These are phyloP conservation scores for Leptothorax acervorum DNA, from an alignment of 2,888 invertebrate species.

Conservation along the genomic window DNA sequence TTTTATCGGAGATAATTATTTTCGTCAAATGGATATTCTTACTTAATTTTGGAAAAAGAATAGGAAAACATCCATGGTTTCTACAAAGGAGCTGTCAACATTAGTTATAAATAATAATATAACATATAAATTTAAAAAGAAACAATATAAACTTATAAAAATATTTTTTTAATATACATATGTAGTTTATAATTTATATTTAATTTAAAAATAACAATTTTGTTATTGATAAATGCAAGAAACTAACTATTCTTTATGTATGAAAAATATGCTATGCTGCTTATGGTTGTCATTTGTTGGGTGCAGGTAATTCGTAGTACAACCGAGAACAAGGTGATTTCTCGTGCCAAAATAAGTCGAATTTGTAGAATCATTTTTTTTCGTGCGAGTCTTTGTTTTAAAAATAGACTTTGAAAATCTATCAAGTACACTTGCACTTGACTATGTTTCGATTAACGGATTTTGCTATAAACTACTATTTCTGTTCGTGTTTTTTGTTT, in stretches of 20 bases:
- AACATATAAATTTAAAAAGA: constrained; percentile 2
- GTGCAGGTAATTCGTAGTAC: no score
- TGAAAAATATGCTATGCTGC: neutral
- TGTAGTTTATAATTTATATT: neutral
- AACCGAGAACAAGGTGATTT: no score
- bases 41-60: neutral
- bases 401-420: no score
- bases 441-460: no score
- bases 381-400: no score
- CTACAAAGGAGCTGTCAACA: neutral
- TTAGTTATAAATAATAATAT: neutral
- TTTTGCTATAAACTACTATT: no score
- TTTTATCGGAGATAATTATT: neutral
- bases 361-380: no score
- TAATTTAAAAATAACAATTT: neutral
- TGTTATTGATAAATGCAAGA: neutral
- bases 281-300: neutral
- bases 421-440: no score
- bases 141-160: neutral
- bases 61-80: neutral
- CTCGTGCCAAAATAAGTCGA: no score
- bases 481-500: no score
- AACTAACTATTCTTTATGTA: no score
- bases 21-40: neutral
- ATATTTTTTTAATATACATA: neutral